Evolutionary conservation across 2,113 vertebrate genomes (phyloP), one percentile per base, ranked within the genome.

Genomic region (Chamaea fasciata): DNA sequence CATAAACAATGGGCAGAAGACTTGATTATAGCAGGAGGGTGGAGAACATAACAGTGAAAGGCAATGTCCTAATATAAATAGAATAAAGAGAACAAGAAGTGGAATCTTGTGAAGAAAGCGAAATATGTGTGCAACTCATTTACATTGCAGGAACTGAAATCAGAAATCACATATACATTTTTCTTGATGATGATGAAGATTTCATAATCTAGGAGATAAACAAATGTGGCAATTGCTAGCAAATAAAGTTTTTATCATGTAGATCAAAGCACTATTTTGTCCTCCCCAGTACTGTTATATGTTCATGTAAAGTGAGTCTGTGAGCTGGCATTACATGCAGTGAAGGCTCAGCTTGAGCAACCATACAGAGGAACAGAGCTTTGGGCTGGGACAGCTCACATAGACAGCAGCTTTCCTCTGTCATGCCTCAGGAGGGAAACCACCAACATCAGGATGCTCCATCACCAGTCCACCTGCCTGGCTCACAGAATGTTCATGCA

Each of bases 1-100:
- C 78, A 91, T 69, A 89, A 94, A 96, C 75, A 90, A 94, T 79
- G 24, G 26, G 62, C 49, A 93, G 77, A 91, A 47, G 83, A 89
- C 49, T 33, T 80, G 69, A 53, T 83, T 87, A 46, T 64, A 93
- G 65, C 21, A 63, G 39, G 27, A 90, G 17, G 17, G 13, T 83
- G 39, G 82, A 60, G 31, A 91, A 63, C 6, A 31, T 2, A 15
- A 64, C 31, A 79, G 41, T 53, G 55, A 64, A 87, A 85, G 37
- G 12, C 79, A 47, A 19, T 60, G 49, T 64, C 33, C 67, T 82
- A 56, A 41, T 28, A 53, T 21, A 60, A 90, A 37, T 12, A 85
- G 65, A 84, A 89, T 82, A 67, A 82, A 79, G 23, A 80, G 20
- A 41, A 57, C 8, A 71, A 86, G n/a, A 77, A 83, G 35, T 49